Evolutionary conservation across 2,113 vertebrate genomes (phyloP).

Genomic region (Muscicapa adusta): DNA sequence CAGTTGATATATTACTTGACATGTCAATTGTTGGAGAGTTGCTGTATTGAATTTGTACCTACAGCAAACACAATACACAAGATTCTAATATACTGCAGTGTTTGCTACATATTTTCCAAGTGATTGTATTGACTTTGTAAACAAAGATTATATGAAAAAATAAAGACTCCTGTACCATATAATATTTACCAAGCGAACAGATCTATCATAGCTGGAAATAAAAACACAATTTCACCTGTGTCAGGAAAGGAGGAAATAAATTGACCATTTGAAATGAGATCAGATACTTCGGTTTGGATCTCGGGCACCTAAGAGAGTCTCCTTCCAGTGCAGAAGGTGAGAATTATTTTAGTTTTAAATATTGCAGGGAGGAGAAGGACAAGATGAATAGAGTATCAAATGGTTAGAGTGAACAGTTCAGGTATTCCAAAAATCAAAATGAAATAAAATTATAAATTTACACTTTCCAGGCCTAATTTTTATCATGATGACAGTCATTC

Average conservation of each 20-base stretch:
- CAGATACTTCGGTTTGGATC: slow-evolving; percentile 25
- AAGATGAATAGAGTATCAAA: background rate
- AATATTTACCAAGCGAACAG: slow-evolving; percentile 52
- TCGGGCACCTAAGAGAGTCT: background rate
- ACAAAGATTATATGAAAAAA: slow-evolving; percentile 71
- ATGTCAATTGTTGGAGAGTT: slow-evolving; percentile 63
- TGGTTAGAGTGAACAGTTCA: background rate
- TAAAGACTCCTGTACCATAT: slow-evolving; percentile 53
- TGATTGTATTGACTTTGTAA: slow-evolving; percentile 59
- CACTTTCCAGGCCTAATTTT: background rate
- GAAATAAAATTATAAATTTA: background rate
- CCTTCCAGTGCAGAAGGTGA: background rate
- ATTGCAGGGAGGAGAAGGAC: background rate
- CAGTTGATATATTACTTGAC: slow-evolving; percentile 65
- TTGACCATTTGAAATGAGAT: slow-evolving; percentile 60
- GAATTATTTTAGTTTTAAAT: slow-evolving; percentile 31
- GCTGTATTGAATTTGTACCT: slow-evolving; percentile 62
- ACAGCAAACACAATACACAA: slow-evolving; percentile 50
- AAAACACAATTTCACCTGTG: slow-evolving; percentile 47
- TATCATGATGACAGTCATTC: background rate
- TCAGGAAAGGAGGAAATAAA: slow-evolving; percentile 53
- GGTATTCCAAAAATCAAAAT: background rate
- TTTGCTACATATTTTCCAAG: slow-evolving; percentile 66
- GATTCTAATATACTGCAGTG: slow-evolving; percentile 63
- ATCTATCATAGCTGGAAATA: slow-evolving; percentile 62